Evolutionary conservation across 2,888 invertebrate species (phyloP), one percentile per base, ranked within the genome.

Genomic region (Thecocarcelia acutangulata): DNA sequence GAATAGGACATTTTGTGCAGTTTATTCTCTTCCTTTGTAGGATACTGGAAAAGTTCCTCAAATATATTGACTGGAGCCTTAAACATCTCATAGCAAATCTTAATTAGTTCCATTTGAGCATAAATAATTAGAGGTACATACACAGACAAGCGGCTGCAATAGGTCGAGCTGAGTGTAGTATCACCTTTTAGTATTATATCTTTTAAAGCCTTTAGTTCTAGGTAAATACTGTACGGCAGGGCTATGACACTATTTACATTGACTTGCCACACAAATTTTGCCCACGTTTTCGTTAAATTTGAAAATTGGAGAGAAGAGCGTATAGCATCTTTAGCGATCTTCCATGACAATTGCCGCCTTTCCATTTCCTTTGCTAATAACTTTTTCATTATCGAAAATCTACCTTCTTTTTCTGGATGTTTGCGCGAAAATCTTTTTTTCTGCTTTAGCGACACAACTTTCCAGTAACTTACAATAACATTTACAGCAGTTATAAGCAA

Each of bases 401-500:
- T 70, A 11, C 87, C 85, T 24, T 83, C 28, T 76, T 59, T 8
- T 84, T 85, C 50, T 84, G 81, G 74, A 3, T 80, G 64, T 13
- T 85, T 83, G 1, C 87, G 85, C 0, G 85, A 83, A 3, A 84
- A 81, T 8, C 84, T 80, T 40, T 85, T 87, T 4, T 83, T 83
- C 12, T 52, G 42, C 0, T 85, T 85, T 28, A 84, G 54, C 0
- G 80, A 58, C 13, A 85, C 84, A 5, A 83, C 85, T 13, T 93
- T 94, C 75, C 91, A 92, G 52, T 94, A 92, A 85, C 94, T 94
- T 84, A 94, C 93, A 0, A 93, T 84, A 0, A 93, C 93, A 56
- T 94, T 94, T 0, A 94, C 93, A 1, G 93, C 86, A 3, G 94
- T 93, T 85, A 96, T 94, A 1, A 95, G 85, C 0, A 92, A 86